A percentile compares a stretch with the other conserved stretches of the same genome.
Evolutionary conservation across 2,888 invertebrate genomes (phyloP).

Genomic region (Eilema caniola): DNA sequence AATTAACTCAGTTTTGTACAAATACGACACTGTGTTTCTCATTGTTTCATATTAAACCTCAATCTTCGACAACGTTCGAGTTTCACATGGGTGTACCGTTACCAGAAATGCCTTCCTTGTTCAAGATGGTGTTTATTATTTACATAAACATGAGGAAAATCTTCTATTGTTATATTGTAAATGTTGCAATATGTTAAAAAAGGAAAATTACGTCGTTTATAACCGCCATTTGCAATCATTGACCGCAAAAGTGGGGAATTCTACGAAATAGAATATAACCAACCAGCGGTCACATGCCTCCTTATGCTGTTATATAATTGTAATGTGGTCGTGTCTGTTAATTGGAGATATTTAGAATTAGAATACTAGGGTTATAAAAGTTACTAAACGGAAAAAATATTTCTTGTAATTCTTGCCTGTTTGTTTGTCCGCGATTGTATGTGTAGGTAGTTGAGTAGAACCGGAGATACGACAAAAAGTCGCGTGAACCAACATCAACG

Average conservation of each 20-base stretch:
- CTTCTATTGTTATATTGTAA: slow-evolving; percentile 8
- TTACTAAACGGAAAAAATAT: too few species aligned
- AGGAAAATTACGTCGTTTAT: slow-evolving; percentile 32
- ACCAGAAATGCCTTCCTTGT: slow-evolving; percentile 32
- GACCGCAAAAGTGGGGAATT: slow-evolving; percentile 37
- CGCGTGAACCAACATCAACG: too few species aligned
- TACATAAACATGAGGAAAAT: slow-evolving; percentile 42
- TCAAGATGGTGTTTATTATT: slow-evolving; percentile 21
- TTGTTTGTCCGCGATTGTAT: too few species aligned
- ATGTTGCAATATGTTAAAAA: slow-evolving; percentile 15
- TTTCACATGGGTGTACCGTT: slow-evolving; percentile 45
- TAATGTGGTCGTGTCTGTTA: too few species aligned
- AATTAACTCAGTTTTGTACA: slow-evolving; percentile 13
- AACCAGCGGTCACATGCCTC: not conserved
- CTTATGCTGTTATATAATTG: too few species aligned
- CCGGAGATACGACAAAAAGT: too few species aligned
- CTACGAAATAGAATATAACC: slow-evolving; percentile 22
- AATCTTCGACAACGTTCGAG: slow-evolving; percentile 35
- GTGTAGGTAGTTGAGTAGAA: too few species aligned
- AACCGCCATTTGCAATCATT: slow-evolving; percentile 29
- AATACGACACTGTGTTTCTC: slow-evolving; percentile 26
- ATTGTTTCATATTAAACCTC: slow-evolving; percentile 12
- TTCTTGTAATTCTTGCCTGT: too few species aligned
- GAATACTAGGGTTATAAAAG: too few species aligned
- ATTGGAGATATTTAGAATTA: too few species aligned